A percentile compares a stretch with the other conserved stretches of the same genome.
phyloP scores from a whole-genome alignment of 1,140 invertebrate genomes.

The Diuraphis noxia region DNA sequence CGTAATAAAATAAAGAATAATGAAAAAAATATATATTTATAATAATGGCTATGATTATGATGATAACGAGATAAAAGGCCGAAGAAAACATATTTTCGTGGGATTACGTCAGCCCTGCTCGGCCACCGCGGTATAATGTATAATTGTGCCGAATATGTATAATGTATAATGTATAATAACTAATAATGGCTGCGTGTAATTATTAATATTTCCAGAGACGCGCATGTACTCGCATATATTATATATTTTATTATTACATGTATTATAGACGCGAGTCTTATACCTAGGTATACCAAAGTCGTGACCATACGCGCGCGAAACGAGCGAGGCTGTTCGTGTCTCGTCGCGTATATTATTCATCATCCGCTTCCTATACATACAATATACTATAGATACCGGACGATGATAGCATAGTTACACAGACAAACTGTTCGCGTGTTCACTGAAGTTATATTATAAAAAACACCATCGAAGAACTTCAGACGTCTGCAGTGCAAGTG shows the following conservation, averaged over 20 bases:
- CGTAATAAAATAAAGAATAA: not conserved
- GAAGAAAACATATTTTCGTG: not conserved
- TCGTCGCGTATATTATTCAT: not conserved
- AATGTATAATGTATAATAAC: too few relatives aligned
- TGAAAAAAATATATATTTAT: too few relatives aligned
- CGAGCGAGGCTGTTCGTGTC: slow-evolving; percentile 39
- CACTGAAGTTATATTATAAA: not conserved
- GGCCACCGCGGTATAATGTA: not conserved
- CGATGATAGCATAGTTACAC: not conserved
- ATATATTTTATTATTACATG: not conserved
- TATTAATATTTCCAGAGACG: slow-evolving; percentile 24
- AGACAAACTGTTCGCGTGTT: not conserved
- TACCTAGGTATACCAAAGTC: not conserved
- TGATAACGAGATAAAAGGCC: not conserved
- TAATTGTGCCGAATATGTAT: too few relatives aligned
- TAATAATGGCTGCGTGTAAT: too few relatives aligned
- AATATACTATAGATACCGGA: not conserved
- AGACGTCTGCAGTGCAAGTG: not conserved
- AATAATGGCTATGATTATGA: not conserved
- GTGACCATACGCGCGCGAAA: slow-evolving; percentile 39
- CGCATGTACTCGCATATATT: not conserved
- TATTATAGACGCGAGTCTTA: not conserved
- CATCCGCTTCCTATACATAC: slow-evolving; percentile 25
- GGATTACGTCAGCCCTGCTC: not conserved
- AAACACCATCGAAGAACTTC: too few relatives aligned